Percentiles rank a stretch among this genome's conserved stretches.
Conservation (phyloP, 2,888 invertebrate genomes). For the Apamea epomidion region DNA sequence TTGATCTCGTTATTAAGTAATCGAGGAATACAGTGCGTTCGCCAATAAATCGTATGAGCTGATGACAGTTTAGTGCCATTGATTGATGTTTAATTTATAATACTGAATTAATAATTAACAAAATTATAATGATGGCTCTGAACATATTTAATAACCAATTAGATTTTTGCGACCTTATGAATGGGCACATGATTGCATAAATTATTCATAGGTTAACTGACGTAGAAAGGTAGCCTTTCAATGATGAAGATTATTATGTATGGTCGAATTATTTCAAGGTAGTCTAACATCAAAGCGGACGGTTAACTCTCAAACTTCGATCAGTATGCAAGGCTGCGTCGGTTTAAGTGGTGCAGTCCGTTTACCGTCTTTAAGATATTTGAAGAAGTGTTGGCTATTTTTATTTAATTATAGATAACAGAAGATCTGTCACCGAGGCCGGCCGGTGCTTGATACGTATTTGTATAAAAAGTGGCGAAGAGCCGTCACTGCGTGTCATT, state of each 20-base stretch:
- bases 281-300: conserved; percentile 26
- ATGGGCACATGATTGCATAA: conserved; percentile 49
- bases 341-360: conserved; percentile 29
- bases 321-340: conserved; percentile 55
- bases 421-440: conserved; percentile 63
- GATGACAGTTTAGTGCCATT: not conserved
- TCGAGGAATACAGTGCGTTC: not conserved
- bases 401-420: conserved; percentile 65
- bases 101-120: conserved; percentile 25
- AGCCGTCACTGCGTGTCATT: conserved; percentile 68
- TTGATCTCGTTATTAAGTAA: not conserved
- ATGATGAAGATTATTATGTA: conserved; percentile 5
- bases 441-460: conserved; percentile 59
- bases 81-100: conserved; percentile 11
- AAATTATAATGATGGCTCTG: conserved; percentile 8
- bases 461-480: conserved; percentile 76
- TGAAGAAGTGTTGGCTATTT: conserved; percentile 30
- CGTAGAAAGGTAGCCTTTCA: conserved; percentile 47
- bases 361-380: conserved; percentile 12
- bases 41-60: not conserved
- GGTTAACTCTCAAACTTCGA: conserved; percentile 19
- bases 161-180: conserved; percentile 50
- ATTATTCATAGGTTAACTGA: conserved; percentile 36
- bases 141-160: conserved; percentile 14
- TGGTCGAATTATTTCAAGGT: conserved; percentile 51